Conservation (phyloP, 1,140 invertebrate genomes). For the Drosophila triauraria region DNA sequence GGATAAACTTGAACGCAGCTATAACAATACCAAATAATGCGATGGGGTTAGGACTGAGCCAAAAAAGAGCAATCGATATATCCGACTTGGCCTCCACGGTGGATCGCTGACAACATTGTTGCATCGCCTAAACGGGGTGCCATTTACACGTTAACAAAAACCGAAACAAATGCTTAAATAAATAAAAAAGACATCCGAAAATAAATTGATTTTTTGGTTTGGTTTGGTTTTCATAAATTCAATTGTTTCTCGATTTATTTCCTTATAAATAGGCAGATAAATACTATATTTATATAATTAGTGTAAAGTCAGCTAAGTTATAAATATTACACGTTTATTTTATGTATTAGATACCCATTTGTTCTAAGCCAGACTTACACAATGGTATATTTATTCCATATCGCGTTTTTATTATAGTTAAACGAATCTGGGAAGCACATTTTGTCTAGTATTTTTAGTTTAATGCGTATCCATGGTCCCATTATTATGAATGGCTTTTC, state of each 20-base stretch:
- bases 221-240: no score
- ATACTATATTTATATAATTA: no score
- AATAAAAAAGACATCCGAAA: neutral
- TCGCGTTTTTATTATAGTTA: neutral
- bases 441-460: neutral
- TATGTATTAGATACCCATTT: neutral
- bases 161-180: neutral
- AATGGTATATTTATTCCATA: no score
- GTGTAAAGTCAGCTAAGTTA: no score
- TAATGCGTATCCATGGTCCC: neutral
- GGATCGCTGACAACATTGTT: slow-evolving; percentile 11
- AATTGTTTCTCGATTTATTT: no score
- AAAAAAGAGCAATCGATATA: slow-evolving; percentile 47
- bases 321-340: neutral
- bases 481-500: slow-evolving; percentile 13
- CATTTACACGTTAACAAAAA: neutral
- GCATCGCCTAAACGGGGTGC: slow-evolving; percentile 3
- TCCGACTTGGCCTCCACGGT: slow-evolving; percentile 2
- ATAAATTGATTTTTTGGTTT: no score
- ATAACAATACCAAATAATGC: slow-evolving; percentile 46
- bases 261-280: no score
- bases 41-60: slow-evolving; percentile 38
- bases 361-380: no score
- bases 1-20: slow-evolving; percentile 54
- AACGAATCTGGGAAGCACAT: neutral